Evolutionary conservation across 2,113 vertebrate genomes (phyloP).

Genomic region (Peucedramus taeniatus): DNA sequence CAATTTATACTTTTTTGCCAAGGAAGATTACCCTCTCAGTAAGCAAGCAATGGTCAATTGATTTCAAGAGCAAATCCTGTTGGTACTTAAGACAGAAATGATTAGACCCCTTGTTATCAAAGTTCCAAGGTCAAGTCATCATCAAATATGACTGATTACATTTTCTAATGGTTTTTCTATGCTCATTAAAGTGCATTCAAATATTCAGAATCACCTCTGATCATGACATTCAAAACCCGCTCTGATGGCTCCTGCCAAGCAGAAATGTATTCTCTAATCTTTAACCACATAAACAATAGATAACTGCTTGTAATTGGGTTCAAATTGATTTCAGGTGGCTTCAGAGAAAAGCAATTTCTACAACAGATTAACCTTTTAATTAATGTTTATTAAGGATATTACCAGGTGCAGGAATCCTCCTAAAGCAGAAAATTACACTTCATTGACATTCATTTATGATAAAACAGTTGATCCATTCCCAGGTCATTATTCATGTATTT

Average conservation of each 20-base stretch:
- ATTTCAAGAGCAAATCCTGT: slow-evolving; percentile 67
- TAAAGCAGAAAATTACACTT: slow-evolving; percentile 74
- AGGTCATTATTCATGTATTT: slow-evolving; percentile 61
- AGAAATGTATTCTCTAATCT: slow-evolving; percentile 76
- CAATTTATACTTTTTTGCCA: slow-evolving; percentile 67
- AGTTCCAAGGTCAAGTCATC: slow-evolving; percentile 78
- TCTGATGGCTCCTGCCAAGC: slow-evolving; percentile 68
- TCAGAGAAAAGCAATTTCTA: slow-evolving; percentile 82
- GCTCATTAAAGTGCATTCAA: slow-evolving; percentile 76
- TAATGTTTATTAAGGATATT: slow-evolving; percentile 79
- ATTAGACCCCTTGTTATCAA: slow-evolving; percentile 72
- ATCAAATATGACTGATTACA: slow-evolving; percentile 76
- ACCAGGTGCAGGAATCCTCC: slow-evolving; percentile 75
- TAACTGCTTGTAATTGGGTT: slow-evolving; percentile 79
- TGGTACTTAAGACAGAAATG: slow-evolving; percentile 64
- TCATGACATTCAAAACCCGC: slow-evolving; percentile 69
- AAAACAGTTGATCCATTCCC: slow-evolving; percentile 56
- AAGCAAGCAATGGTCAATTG: slow-evolving; percentile 72
- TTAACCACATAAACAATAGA: slow-evolving; percentile 78
- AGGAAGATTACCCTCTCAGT: slow-evolving; percentile 65
- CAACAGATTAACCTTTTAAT: slow-evolving; percentile 83
- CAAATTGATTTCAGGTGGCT: slow-evolving; percentile 85
- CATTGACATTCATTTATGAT: slow-evolving; percentile 72
- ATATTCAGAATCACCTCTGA: slow-evolving; percentile 71
- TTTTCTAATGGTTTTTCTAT: slow-evolving; percentile 76